Percentiles rank a stretch among this genome's conserved stretches.
Conservation (phyloP, 2,113 vertebrate genomes). For the Narcine bancroftii region DNA sequence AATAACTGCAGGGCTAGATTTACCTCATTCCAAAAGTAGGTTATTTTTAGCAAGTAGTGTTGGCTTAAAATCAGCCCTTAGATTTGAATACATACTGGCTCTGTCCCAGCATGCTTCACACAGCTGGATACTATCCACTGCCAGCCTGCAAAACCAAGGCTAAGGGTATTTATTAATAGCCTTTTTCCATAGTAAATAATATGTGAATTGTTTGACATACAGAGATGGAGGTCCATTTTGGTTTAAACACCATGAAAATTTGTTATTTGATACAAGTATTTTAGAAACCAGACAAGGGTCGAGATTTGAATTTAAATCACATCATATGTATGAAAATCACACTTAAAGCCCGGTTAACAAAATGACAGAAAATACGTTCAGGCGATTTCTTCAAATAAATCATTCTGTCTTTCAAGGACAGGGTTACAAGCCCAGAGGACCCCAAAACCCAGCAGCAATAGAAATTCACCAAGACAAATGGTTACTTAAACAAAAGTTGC, state of each 20-base stretch:
- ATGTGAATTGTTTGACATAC: slow-evolving; percentile 4
- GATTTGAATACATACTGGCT: slow-evolving; percentile 2
- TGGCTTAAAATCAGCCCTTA: slow-evolving; percentile 21
- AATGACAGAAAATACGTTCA: background rate
- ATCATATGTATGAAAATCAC: background rate
- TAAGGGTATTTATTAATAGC: slow-evolving; percentile 18
- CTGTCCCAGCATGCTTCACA: background rate
- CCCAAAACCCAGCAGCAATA: too few species aligned
- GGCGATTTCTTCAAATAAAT: background rate
- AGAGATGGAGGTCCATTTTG: background rate
- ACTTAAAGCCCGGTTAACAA: background rate
- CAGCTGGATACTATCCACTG: slow-evolving; percentile 16
- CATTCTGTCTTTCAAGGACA: background rate
- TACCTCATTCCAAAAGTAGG: slow-evolving; percentile 27
- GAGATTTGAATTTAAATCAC: background rate
- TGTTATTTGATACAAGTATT: slow-evolving; percentile 1
- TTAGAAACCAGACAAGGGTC: background rate
- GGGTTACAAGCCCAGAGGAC: too few species aligned
- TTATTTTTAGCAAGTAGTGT: slow-evolving; percentile 45
- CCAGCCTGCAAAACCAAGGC: background rate
- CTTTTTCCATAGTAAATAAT: slow-evolving; percentile 35
- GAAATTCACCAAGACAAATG: too few species aligned
- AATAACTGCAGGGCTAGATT: slow-evolving; percentile 35
- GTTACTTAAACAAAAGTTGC: too few species aligned
- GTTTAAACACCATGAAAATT: background rate